Conservation (phyloP, 92 coral and sea anemone genomes). For the Epizoanthus fatuus region DNA sequence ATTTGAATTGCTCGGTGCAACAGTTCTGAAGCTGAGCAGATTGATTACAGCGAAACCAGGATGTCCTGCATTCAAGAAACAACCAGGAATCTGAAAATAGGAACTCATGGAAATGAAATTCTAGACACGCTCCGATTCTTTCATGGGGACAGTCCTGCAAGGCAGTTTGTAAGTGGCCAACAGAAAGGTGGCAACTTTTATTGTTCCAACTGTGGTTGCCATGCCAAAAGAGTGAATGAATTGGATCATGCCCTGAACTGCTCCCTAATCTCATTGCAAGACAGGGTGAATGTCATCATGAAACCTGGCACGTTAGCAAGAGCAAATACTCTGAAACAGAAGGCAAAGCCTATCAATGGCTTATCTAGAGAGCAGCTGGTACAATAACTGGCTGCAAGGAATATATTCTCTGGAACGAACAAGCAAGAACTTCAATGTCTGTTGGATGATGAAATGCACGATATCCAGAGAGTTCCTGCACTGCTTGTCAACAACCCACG, state of each 20-base stretch:
- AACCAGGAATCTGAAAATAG: not conserved
- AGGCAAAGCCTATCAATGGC: slow-evolving; percentile 52
- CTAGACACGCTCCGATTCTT: slow-evolving; percentile 45
- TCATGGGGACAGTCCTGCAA: slow-evolving; percentile 60
- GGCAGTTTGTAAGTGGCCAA: slow-evolving; percentile 50
- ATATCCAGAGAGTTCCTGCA: slow-evolving; percentile 42
- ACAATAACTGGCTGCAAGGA: slow-evolving; percentile 38
- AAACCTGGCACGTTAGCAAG: slow-evolving; percentile 47
- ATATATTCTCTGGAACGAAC: slow-evolving; percentile 7
- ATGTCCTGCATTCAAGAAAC: slow-evolving; percentile 41
- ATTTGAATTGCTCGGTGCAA: not conserved
- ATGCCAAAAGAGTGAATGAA: slow-evolving; percentile 54
- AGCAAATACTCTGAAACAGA: slow-evolving; percentile 38
- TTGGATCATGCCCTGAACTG: slow-evolving; percentile 63
- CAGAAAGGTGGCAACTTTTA: slow-evolving; percentile 68
- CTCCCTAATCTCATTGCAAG: slow-evolving; percentile 51
- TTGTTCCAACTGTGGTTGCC: slow-evolving; percentile 61
- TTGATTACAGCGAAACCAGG: slow-evolving; percentile 55
- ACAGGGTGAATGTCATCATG: slow-evolving; percentile 50
- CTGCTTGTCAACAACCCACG: slow-evolving; percentile 39
- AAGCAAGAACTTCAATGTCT: slow-evolving; percentile 45
- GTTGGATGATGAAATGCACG: slow-evolving; percentile 25
- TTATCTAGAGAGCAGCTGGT: slow-evolving; percentile 39
- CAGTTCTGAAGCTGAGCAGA: slow-evolving; percentile 41
- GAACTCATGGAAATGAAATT: slow-evolving; percentile 28